Evolutionary conservation across 2,888 invertebrate genomes (phyloP).

Genomic region (Girardia tigrina): DNA sequence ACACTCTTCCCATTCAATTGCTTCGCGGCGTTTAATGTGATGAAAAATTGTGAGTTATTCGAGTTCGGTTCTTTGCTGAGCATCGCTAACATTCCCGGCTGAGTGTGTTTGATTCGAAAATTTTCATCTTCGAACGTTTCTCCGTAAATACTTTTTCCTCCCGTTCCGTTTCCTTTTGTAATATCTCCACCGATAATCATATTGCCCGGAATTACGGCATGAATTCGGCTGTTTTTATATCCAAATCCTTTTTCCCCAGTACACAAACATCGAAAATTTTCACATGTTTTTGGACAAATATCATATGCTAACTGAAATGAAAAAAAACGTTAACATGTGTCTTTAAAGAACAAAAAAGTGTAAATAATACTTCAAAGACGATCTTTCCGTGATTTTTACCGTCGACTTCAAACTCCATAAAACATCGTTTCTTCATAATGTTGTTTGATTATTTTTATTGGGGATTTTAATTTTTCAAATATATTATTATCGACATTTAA

Average conservation of each 20-base stretch:
- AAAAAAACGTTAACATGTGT: no score
- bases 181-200: slow-evolving; percentile 51
- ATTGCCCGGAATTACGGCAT: slow-evolving; percentile 47
- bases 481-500: background rate
- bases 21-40: slow-evolving; percentile 66
- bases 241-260: slow-evolving; percentile 49
- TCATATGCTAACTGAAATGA: slow-evolving; percentile 41
- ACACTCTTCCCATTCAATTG: slow-evolving; percentile 90
- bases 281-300: slow-evolving; percentile 47
- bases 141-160: slow-evolving; percentile 89
- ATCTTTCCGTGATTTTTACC: slow-evolving; percentile 19
- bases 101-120: slow-evolving; percentile 82
- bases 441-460: background rate
- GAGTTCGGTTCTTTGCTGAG: slow-evolving; percentile 88
- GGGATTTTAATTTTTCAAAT: background rate
- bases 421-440: background rate
- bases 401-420: slow-evolving; percentile 13
- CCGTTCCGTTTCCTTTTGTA: slow-evolving; percentile 50
- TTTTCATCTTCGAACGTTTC: slow-evolving; percentile 89
- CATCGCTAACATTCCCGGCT: slow-evolving; percentile 73
- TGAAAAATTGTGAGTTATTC: slow-evolving; percentile 89
- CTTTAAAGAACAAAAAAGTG: background rate
- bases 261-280: slow-evolving; percentile 50
- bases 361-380: background rate
- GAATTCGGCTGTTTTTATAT: slow-evolving; percentile 47